Evolutionary conservation across 2,797 vertebrate species (phyloP).

Genomic region (Perodicticus potto): DNA sequence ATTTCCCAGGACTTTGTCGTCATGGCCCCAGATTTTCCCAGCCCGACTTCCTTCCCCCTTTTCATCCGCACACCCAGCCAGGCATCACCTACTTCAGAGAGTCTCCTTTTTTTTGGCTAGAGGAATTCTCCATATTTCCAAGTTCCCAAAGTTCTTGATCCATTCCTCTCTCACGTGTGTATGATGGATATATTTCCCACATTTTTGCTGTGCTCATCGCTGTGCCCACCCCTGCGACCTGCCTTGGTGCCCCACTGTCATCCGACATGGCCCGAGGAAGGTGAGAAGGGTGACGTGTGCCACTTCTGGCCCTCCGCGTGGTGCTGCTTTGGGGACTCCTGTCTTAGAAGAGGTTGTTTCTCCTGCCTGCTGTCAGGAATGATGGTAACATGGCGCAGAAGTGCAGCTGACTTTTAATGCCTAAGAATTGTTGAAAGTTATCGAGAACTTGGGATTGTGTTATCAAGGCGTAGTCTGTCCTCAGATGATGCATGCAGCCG

Average conservation of each 20-base stretch:
- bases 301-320: not conserved
- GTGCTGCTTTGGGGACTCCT: not conserved
- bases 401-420: not conserved
- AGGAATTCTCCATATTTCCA: not conserved
- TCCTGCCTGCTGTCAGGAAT: not conserved
- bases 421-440: not conserved
- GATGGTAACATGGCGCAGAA: not conserved
- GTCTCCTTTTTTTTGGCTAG: not conserved
- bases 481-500: not conserved
- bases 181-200: not conserved
- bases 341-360: not conserved
- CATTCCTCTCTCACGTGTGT: not conserved
- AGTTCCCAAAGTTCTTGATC: not conserved
- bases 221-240: accelerated
- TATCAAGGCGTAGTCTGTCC: not conserved
- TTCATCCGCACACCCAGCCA: not conserved
- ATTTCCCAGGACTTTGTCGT: not conserved
- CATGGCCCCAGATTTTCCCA: not conserved
- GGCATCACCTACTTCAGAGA: not conserved
- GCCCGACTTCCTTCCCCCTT: not conserved
- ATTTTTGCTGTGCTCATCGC: not conserved
- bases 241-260: not conserved
- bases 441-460: not conserved
- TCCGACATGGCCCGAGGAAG: not conserved
- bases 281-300: not conserved